Percentiles rank a stretch among this genome's conserved stretches.
Evolutionary conservation across 2,113 vertebrate species (phyloP).

Genomic region (Pachypanchax playfairii): DNA sequence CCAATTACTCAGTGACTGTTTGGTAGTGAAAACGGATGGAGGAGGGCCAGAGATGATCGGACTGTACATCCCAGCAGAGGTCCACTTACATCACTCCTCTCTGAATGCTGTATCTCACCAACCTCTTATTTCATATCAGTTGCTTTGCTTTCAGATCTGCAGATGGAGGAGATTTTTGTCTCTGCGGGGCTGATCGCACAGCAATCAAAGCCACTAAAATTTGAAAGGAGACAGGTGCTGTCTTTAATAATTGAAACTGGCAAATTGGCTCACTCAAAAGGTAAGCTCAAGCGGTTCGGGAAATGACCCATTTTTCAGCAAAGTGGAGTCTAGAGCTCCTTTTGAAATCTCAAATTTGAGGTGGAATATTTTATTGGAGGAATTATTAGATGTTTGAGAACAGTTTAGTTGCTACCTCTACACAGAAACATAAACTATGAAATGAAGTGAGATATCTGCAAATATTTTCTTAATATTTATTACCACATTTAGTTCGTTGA

Average conservation of each 20-base stretch:
- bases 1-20: slow-evolving; percentile 63
- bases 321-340: slow-evolving; percentile 44
- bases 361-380: slow-evolving; percentile 36
- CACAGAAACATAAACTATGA: no score
- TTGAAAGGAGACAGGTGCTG: slow-evolving; percentile 65
- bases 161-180: slow-evolving; percentile 26
- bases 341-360: slow-evolving; percentile 24
- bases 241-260: slow-evolving; percentile 69
- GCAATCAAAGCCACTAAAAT: slow-evolving; percentile 44
- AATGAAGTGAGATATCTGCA: slow-evolving; percentile 26
- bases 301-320: slow-evolving; percentile 59
- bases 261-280: slow-evolving; percentile 67
- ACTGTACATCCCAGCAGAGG: slow-evolving; percentile 25
- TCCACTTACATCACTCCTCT: slow-evolving; percentile 28
- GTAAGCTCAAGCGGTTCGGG: slow-evolving; percentile 35
- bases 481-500: slow-evolving; percentile 30
- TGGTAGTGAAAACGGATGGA: slow-evolving; percentile 23
- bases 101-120: slow-evolving; percentile 32
- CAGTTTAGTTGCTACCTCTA: slow-evolving; percentile 2
- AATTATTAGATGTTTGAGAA: slow-evolving; percentile 11
- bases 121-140: slow-evolving; percentile 32
- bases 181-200: slow-evolving; percentile 19
- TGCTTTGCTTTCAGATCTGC: slow-evolving; percentile 44
- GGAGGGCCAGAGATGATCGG: slow-evolving; percentile 21
- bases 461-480: slow-evolving; percentile 20